Evolutionary conservation across 2,888 invertebrate species (phyloP).

Genomic region (Adela reaumurella): DNA sequence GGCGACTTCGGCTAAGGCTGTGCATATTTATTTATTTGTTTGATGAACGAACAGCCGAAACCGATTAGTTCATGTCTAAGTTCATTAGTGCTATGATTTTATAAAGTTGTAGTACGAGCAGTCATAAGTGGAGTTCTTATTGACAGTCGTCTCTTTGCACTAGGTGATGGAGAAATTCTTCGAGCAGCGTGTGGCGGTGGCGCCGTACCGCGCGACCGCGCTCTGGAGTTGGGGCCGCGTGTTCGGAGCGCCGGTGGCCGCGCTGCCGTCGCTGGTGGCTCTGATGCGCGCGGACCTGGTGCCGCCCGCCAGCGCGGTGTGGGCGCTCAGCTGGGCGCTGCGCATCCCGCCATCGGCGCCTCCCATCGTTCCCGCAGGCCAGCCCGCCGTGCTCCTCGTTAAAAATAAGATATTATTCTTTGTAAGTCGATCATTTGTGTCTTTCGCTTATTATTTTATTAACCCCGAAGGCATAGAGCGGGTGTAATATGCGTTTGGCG

Average conservation of each 20-base stretch:
- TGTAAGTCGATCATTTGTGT: no score
- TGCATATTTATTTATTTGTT: no score
- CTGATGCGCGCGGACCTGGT: conserved; percentile 69
- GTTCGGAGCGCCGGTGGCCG: conserved; percentile 79
- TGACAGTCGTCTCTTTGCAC: no score
- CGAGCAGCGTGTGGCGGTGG: conserved; percentile 81
- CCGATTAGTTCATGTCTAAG: no score
- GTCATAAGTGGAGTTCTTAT: no score
- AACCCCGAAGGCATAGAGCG: no score
- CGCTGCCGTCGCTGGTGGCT: conserved; percentile 89
- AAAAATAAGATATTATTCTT: conserved; percentile 89
- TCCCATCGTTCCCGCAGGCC: conserved; percentile 86
- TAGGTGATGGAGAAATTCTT: conserved; percentile 90
- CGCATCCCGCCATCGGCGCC: conserved; percentile 87
- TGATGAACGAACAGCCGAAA: no score
- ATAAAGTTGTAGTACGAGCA: no score
- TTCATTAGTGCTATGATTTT: no score
- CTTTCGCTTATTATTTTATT: no score
- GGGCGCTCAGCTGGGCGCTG: conserved; percentile 90
- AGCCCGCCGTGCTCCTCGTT: conserved; percentile 80
- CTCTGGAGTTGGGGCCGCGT: conserved; percentile 83
- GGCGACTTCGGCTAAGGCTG: no score
- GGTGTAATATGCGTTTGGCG: no score
- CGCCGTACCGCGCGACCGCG: conserved; percentile 88
- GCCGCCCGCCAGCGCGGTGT: conserved; percentile 59